These are phyloP conservation scores for Amiota minor DNA, from an alignment of 2,888 invertebrate genomes.

Conservation along the genomic window DNA sequence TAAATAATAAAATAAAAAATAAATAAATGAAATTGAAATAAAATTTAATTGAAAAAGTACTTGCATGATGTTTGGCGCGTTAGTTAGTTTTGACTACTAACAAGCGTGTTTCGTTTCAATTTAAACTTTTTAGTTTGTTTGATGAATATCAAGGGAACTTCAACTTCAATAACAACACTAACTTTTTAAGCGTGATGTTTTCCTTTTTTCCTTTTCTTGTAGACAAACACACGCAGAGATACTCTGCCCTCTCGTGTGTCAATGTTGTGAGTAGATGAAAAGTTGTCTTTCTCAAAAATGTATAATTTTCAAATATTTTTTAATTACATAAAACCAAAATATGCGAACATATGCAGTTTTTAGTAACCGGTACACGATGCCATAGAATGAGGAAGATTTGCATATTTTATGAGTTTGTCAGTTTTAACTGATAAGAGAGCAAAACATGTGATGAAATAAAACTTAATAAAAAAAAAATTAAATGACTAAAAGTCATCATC, in stretches of 20 bases:
- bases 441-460: not conserved
- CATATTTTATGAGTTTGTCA: constrained; percentile 44
- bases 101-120: constrained; percentile 22
- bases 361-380: not conserved
- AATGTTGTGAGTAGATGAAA: not conserved
- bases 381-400: constrained; percentile 36
- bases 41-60: constrained; percentile 60
- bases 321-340: constrained; percentile 15
- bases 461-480: not conserved
- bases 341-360: not conserved
- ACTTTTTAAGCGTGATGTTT: too few relatives aligned
- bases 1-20: not conserved
- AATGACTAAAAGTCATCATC: not conserved
- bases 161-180: not conserved
- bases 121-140: constrained; percentile 15
- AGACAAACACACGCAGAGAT: too few relatives aligned
- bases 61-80: constrained; percentile 34
- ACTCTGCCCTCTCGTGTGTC: too few relatives aligned
- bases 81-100: constrained; percentile 1
- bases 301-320: constrained; percentile 27
- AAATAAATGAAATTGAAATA: constrained; percentile 11
- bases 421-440: constrained; percentile 13
- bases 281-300: not conserved
- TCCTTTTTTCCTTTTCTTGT: too few relatives aligned
- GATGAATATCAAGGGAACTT: not conserved